Percentiles rank a stretch among this genome's conserved stretches.
Evolutionary conservation across 2,888 invertebrate genomes (phyloP).

Genomic region (Leucoma salicis): DNA sequence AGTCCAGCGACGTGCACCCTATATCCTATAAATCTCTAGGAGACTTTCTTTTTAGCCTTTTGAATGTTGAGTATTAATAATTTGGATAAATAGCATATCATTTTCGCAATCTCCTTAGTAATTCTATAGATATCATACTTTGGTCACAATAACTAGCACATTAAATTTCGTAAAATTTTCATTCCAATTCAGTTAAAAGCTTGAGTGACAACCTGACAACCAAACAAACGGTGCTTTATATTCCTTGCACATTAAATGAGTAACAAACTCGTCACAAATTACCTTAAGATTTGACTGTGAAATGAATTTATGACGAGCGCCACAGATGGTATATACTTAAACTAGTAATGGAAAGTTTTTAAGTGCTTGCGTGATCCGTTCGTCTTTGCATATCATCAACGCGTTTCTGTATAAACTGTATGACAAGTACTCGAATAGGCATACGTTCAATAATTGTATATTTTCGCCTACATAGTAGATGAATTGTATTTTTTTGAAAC

Average conservation of each 20-base stretch:
- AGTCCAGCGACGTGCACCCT: no score
- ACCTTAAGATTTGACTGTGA: conserved; percentile 79
- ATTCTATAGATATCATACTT: no score
- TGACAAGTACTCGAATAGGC: conserved; percentile 21
- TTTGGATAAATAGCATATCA: no score
- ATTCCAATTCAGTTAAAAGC: no score
- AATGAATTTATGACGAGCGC: conserved; percentile 69
- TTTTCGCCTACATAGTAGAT: conserved; percentile 30
- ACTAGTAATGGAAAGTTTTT: conserved; percentile 62
- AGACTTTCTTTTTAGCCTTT: no score
- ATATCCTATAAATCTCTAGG: no score
- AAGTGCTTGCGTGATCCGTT: conserved; percentile 3
- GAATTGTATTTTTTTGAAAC: no score
- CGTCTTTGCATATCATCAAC: conserved; percentile 25
- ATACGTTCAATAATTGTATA: conserved; percentile 29
- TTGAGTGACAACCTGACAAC: no score
- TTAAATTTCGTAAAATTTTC: no score
- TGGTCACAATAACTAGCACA: no score
- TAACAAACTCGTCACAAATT: conserved; percentile 78
- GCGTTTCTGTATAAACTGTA: conserved; percentile 22
- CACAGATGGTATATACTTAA: conserved; percentile 47
- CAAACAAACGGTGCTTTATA: conserved; percentile 60
- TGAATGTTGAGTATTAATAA: no score
- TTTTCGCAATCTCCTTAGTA: no score
- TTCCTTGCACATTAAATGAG: conserved; percentile 80